A percentile compares a stretch with the other conserved stretches of the same genome.
These are phyloP conservation scores for Augochlorella aurata DNA, from an alignment of 2,888 invertebrate species.

Conservation along the genomic window DNA sequence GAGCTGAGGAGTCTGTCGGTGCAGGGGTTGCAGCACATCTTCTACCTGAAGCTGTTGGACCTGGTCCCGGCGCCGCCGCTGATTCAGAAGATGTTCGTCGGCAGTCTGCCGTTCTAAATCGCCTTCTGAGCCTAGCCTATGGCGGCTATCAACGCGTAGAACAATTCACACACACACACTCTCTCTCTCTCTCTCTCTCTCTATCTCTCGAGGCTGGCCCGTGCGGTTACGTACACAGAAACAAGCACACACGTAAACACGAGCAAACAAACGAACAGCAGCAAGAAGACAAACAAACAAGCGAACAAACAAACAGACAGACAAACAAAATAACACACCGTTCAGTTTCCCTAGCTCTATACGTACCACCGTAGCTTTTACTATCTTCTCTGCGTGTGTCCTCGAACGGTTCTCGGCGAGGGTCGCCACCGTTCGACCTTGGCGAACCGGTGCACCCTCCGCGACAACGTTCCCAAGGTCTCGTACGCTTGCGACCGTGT, in stretches of 20 bases:
- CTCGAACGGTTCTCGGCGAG: conserved; percentile 37
- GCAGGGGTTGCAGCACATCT: conserved; percentile 96
- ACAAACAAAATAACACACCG: conserved; percentile 18
- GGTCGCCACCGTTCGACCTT: background rate
- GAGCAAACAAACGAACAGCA: background rate
- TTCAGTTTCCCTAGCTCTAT: conserved; percentile 60
- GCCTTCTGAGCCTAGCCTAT: conserved; percentile 43
- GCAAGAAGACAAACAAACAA: background rate
- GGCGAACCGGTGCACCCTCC: background rate
- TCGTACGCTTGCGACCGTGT: conserved; percentile 1
- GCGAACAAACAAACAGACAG: background rate
- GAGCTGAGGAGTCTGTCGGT: conserved; percentile 96
- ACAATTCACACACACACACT: conserved; percentile 47
- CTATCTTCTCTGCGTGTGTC: conserved; percentile 59
- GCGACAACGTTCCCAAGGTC: background rate
- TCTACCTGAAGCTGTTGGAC: conserved; percentile 96
- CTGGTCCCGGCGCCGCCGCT: conserved; percentile 95
- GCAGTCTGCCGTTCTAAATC: conserved; percentile 94
- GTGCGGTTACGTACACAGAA: conserved; percentile 51
- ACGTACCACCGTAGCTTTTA: conserved; percentile 60
- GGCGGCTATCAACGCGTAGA: conserved; percentile 54
- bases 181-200: background rate
- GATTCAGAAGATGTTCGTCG: conserved; percentile 97
- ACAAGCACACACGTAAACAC: background rate
- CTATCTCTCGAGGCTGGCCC: conserved; percentile 35